Evolutionary conservation across 2,797 vertebrate genomes (phyloP).

Genomic region (Brachyalestes nurse): DNA sequence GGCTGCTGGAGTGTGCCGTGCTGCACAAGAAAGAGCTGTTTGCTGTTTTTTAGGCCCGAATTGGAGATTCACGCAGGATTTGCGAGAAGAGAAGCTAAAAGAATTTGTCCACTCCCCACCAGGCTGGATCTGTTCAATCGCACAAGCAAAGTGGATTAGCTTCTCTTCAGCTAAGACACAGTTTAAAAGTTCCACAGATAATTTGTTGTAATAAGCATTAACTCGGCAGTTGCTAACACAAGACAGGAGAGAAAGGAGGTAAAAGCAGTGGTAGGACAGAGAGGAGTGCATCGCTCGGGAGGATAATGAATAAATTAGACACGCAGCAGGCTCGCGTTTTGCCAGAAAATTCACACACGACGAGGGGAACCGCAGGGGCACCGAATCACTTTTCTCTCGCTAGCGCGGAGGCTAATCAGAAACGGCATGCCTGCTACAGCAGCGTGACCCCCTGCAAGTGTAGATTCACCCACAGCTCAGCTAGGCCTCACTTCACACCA

Average conservation of each 20-base stretch:
- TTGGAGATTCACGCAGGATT: constrained; percentile 74
- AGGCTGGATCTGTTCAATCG: constrained; percentile 82
- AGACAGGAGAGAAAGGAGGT: constrained; percentile 58
- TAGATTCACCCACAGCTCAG: not conserved
- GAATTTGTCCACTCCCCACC: constrained; percentile 80
- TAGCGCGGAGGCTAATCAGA: constrained; percentile 70
- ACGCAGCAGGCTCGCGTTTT: constrained; percentile 75
- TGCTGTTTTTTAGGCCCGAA: constrained; percentile 61
- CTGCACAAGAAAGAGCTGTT: constrained; percentile 24
- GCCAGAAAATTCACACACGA: constrained; percentile 77
- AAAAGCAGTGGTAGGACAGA: constrained; percentile 73
- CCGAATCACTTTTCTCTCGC: constrained; percentile 78
- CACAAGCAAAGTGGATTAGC: constrained; percentile 79
- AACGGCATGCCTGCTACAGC: constrained; percentile 43
- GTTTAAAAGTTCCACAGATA: constrained; percentile 83
- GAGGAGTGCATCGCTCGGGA: constrained; percentile 76
- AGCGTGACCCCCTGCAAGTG: constrained; percentile 23
- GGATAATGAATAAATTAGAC: constrained; percentile 89
- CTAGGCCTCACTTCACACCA: not conserved
- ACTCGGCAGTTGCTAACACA: constrained; percentile 71
- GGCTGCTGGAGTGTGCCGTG: constrained; percentile 24
- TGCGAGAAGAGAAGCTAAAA: constrained; percentile 79
- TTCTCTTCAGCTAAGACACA: constrained; percentile 77
- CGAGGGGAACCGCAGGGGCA: constrained; percentile 81
- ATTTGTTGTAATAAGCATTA: constrained; percentile 85